Percentiles rank a stretch among this genome's conserved stretches.
These are phyloP conservation scores for Ormyrus rosae DNA, from an alignment of 2,888 invertebrate species.

Conservation along the genomic window DNA sequence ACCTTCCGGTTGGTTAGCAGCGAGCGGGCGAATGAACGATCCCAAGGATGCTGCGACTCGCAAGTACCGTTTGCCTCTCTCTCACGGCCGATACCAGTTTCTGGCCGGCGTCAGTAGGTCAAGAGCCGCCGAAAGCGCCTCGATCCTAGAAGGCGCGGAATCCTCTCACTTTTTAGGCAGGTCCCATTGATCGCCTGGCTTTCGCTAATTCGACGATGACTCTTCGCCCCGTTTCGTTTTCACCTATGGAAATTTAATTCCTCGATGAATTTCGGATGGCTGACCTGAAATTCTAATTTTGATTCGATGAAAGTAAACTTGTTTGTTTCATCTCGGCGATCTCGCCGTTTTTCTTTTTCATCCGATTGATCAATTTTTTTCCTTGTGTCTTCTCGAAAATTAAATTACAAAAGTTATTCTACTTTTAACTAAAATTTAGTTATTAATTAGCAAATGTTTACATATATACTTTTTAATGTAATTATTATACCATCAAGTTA, in stretches of 20 bases:
- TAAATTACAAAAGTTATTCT: no score
- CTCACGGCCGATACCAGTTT: constrained; percentile 32
- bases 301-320: no score
- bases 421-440: no score
- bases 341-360: background rate
- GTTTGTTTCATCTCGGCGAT: background rate
- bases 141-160: background rate
- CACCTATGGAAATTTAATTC: background rate
- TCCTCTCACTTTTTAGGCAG: constrained; percentile 42
- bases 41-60: constrained; percentile 26
- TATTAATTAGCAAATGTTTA: no score
- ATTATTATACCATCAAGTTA: no score
- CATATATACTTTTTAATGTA: no score
- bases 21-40: constrained; percentile 36
- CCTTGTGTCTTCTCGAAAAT: no score
- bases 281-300: background rate
- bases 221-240: background rate
- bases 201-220: background rate
- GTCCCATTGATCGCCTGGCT: constrained; percentile 16
- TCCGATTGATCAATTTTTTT: background rate
- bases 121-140: constrained; percentile 23
- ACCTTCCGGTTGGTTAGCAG: constrained; percentile 37
- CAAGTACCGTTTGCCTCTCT: constrained; percentile 36
- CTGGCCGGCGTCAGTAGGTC: constrained; percentile 42
- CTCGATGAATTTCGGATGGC: background rate